Evolutionary conservation across 2,888 invertebrate genomes (phyloP).

Genomic region (Flexamia atlantica): DNA sequence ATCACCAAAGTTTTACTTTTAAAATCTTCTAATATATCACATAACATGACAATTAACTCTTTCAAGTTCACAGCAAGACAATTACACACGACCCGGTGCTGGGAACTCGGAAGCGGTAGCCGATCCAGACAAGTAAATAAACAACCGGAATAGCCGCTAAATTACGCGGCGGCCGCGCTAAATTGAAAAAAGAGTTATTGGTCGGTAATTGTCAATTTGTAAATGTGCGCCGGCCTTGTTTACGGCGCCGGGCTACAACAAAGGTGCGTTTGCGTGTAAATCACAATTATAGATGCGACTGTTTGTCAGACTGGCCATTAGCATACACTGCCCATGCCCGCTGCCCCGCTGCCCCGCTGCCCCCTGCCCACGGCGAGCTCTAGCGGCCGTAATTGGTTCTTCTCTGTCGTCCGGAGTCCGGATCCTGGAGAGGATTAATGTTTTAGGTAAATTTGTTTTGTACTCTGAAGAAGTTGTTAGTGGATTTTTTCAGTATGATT

Average conservation of each 20-base stretch:
- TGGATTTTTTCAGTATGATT: too few relatives aligned
- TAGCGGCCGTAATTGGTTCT: conserved; percentile 1
- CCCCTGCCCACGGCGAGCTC: conserved; percentile 9
- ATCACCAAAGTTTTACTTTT: too few relatives aligned
- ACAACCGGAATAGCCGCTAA: conserved; percentile 3
- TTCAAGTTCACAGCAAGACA: too few relatives aligned
- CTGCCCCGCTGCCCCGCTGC: conserved; percentile 10
- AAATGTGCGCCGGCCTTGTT: conserved; percentile 54
- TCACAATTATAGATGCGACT: conserved; percentile 62
- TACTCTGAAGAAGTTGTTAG: too few relatives aligned
- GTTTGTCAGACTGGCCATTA: conserved; percentile 53
- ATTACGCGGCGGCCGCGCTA: conserved; percentile 37
- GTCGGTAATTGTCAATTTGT: conserved; percentile 59
- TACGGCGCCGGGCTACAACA: conserved; percentile 60
- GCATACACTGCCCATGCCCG: conserved; percentile 51
- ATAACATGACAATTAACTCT: too few relatives aligned
- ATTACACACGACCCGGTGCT: too few relatives aligned
- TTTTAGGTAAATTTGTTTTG: too few relatives aligned
- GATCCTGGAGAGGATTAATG: too few relatives aligned
- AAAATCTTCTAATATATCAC: too few relatives aligned
- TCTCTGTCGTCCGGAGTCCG: background rate
- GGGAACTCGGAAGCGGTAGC: conserved; percentile 43
- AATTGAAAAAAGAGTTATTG: conserved; percentile 56
- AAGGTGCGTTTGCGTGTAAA: conserved; percentile 58
- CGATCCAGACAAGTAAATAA: conserved; percentile 14